Evolutionary conservation across 1,140 invertebrate species (phyloP), one percentile per base, ranked within the genome.

Genomic region (Aphelinus certus): DNA sequence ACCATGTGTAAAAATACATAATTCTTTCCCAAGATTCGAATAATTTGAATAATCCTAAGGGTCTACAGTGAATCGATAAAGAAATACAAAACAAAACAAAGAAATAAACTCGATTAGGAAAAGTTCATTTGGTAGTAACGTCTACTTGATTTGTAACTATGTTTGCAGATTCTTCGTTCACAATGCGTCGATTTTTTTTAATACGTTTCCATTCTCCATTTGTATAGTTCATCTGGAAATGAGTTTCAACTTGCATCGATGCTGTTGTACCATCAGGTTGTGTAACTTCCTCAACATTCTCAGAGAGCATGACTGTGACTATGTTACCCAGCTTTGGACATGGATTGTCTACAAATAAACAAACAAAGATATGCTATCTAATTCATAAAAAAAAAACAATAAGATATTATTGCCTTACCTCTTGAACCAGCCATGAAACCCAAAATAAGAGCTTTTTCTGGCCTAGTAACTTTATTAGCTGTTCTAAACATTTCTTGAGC

Each of bases 401-500:
- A 47, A 51, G 26, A 45, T 51, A 48, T 10, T 63, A 60, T 46
- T 76, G 47, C 81, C 79, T 82, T 88, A 95, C 95, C 95, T 89
- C 96, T 92, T 4, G 95, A 95, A 1, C 97, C 97, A 78, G 97
- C 97, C 96, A 99, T 98, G 82, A 99, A 99, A 76, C 97, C 97
- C 45, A 99, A 90, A 83, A 99, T 99, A 51, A 98, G 92, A 56
- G 97, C 97, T 84, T 99, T 99, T 81, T 99, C 97, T 2, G 97
- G 96, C 78, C 97, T 88, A 1, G 97, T 98, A 57, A 98, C 96
- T 86, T 95, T 94, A 84, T 98, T 98, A 48, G 97, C 97, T 79
- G 94, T 97, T 72, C 94, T 91, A 89, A 99, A 99, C 95, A 98
- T 98, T 86, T 98, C 96, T 87, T 98, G 96, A 1, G 97, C 97